Conservation (phyloP, 2,888 invertebrate genomes). For the Clitarchus hookeri region DNA sequence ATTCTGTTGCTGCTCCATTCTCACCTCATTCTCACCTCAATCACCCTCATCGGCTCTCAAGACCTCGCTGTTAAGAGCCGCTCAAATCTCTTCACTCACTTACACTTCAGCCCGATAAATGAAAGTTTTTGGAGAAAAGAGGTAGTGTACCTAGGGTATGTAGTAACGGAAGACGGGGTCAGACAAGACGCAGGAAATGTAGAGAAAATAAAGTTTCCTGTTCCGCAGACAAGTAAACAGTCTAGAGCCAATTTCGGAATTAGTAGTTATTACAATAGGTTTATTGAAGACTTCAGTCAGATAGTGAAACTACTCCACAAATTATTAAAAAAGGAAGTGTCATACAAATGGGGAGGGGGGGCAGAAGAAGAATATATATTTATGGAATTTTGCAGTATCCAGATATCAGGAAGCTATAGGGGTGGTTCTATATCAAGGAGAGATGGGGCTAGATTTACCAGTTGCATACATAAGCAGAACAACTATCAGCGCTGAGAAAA, state of each 20-base stretch:
- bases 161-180: too few relatives aligned
- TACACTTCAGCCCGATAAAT: slow-evolving; percentile 39
- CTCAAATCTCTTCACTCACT: too few relatives aligned
- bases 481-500: slow-evolving; percentile 25
- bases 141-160: too few relatives aligned
- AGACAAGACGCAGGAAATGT: slow-evolving; percentile 31
- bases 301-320: slow-evolving; percentile 32
- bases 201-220: slow-evolving; percentile 4
- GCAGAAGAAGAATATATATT: slow-evolving; percentile 20
- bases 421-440: slow-evolving; percentile 29
- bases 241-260: slow-evolving; percentile 17
- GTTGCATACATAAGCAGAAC: slow-evolving; percentile 36
- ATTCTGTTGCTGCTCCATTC: too few relatives aligned
- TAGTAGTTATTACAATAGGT: slow-evolving; percentile 32
- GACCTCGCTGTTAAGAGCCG: too few relatives aligned
- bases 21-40: too few relatives aligned
- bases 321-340: slow-evolving; percentile 19
- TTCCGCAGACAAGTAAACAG: not conserved
- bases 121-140: slow-evolving; percentile 30
- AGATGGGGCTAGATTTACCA: slow-evolving; percentile 27
- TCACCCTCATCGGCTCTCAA: too few relatives aligned
- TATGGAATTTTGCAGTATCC: too few relatives aligned
- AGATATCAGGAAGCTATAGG: slow-evolving; percentile 31
- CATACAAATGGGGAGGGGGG: slow-evolving; percentile 18
- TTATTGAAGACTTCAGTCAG: slow-evolving; percentile 35